These are phyloP conservation scores for Rhyzopertha dominica DNA, from an alignment of 1,140 invertebrate species.

Conservation along the genomic window DNA sequence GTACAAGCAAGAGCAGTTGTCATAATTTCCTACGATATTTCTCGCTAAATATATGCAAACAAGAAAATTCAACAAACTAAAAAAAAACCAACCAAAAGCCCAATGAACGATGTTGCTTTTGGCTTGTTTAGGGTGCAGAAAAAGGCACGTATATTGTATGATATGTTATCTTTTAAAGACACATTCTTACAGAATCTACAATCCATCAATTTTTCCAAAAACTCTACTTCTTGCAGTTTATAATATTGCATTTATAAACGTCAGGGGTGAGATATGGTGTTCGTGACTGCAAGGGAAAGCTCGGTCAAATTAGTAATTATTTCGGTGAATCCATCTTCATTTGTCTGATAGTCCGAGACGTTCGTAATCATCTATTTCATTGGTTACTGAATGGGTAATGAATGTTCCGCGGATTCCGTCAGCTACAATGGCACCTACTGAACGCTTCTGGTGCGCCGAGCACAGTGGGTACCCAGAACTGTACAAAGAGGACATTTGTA, in stretches of 20 bases:
- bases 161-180: too few relatives aligned
- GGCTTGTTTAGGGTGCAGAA: too few relatives aligned
- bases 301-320: conserved; percentile 47
- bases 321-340: conserved; percentile 43
- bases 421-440: conserved; percentile 41
- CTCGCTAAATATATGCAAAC: too few relatives aligned
- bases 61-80: too few relatives aligned
- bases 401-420: conserved; percentile 43
- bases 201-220: too few relatives aligned
- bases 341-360: conserved; percentile 42
- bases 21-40: too few relatives aligned
- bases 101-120: too few relatives aligned
- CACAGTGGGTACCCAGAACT: conserved; percentile 44
- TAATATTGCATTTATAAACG: not conserved
- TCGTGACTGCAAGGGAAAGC: conserved; percentile 32
- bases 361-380: conserved; percentile 47
- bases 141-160: too few relatives aligned
- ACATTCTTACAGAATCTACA: too few relatives aligned
- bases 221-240: too few relatives aligned
- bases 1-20: too few relatives aligned
- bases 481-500: conserved; percentile 48
- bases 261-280: not conserved
- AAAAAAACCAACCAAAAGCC: too few relatives aligned
- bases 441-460: conserved; percentile 39
- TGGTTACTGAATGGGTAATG: conserved; percentile 46